Percentiles rank a stretch among this genome's conserved stretches.
Evolutionary conservation across 2,888 invertebrate genomes (phyloP).

Genomic region (Yponomeuta cagnagella): DNA sequence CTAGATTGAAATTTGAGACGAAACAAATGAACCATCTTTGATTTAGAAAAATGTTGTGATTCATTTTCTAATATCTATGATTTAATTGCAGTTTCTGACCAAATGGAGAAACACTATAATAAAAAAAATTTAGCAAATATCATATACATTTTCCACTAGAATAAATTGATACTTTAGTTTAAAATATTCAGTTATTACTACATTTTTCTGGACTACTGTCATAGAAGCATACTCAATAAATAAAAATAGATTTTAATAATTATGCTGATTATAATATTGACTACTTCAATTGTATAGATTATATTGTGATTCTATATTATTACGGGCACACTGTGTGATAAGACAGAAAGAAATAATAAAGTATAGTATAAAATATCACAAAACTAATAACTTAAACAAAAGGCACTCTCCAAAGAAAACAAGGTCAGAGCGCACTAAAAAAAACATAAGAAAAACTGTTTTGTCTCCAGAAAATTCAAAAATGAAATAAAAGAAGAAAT

Average conservation of each 20-base stretch:
- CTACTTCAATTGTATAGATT: constrained; percentile 43
- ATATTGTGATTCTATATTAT: constrained; percentile 54
- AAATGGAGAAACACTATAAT: background rate
- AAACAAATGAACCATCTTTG: constrained; percentile 12
- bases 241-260: constrained; percentile 48
- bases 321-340: constrained; percentile 69
- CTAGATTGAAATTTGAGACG: constrained; percentile 1
- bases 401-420: constrained; percentile 54
- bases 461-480: constrained; percentile 27
- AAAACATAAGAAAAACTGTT: constrained; percentile 45
- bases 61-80: constrained; percentile 12
- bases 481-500: constrained; percentile 17
- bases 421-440: constrained; percentile 47
- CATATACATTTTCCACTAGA: constrained; percentile 37
- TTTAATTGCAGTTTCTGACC: background rate
- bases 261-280: constrained; percentile 50
- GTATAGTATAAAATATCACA: constrained; percentile 31
- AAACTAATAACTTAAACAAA: constrained; percentile 46
- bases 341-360: constrained; percentile 38
- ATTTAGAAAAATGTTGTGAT: constrained; percentile 3
- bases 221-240: constrained; percentile 64
- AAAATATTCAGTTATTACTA: constrained; percentile 55
- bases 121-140: background rate
- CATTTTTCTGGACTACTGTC: constrained; percentile 55
- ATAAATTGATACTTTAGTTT: constrained; percentile 37